Evolutionary conservation across 2,888 invertebrate species (phyloP).

Genomic region (Beris morrisii): DNA sequence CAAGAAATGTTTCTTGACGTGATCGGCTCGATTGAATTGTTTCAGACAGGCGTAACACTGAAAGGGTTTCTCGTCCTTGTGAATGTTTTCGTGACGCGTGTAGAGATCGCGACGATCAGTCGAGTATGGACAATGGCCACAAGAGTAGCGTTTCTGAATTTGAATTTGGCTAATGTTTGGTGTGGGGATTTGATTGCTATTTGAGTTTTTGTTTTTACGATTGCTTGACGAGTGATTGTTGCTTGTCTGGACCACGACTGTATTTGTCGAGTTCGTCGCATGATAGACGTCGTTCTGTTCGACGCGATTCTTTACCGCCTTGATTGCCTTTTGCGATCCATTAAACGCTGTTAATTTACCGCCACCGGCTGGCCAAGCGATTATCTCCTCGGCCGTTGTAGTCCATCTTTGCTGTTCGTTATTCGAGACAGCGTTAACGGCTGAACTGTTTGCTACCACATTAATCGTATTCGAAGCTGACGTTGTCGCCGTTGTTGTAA

Average conservation of each 20-base stretch:
- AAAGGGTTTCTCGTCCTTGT: slow-evolving; percentile 90
- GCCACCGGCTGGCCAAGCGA: slow-evolving; percentile 72
- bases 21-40: slow-evolving; percentile 91
- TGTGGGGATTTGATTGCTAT: slow-evolving; percentile 41
- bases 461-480: slow-evolving; percentile 22
- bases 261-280: slow-evolving; percentile 23
- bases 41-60: slow-evolving; percentile 91
- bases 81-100: slow-evolving; percentile 90
- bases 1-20: slow-evolving; percentile 91
- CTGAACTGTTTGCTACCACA: slow-evolving; percentile 17
- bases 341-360: slow-evolving; percentile 76
- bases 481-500: slow-evolving; percentile 36
- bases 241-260: slow-evolving; percentile 20
- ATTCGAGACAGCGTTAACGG: slow-evolving; percentile 14
- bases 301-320: slow-evolving; percentile 35
- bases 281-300: slow-evolving; percentile 23
- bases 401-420: slow-evolving; percentile 58
- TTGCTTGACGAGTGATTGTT: slow-evolving; percentile 20
- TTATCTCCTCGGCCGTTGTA: slow-evolving; percentile 59
- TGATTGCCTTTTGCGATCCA: slow-evolving; percentile 66
- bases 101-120: slow-evolving; percentile 89
- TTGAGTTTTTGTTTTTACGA: slow-evolving; percentile 41
- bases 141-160: slow-evolving; percentile 75
- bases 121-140: slow-evolving; percentile 86
- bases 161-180: slow-evolving; percentile 49